These are phyloP conservation scores for Elgaria multicarinata DNA, from an alignment of 2,113 vertebrate species.

Conservation along the genomic window DNA sequence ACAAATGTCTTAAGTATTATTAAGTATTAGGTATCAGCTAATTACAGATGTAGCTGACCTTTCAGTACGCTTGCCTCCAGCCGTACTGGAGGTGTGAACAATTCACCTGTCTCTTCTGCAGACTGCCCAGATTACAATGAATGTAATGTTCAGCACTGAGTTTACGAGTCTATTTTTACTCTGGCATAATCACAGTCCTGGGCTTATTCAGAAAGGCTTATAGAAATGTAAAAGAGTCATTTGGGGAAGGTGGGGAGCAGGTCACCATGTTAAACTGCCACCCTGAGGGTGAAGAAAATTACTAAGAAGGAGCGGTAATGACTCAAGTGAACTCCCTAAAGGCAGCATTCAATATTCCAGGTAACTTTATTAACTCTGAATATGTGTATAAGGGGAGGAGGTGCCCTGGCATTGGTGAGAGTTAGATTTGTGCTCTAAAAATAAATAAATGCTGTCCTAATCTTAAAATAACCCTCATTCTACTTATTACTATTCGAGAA, in stretches of 20 bases:
- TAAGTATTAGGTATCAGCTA: conserved; percentile 18
- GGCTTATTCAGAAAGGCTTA: conserved; percentile 29
- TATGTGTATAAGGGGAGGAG: not conserved
- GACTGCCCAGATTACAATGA: conserved; percentile 23
- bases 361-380: conserved; percentile 38
- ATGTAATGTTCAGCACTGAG: conserved; percentile 39
- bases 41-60: not conserved
- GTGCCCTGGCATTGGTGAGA: not conserved
- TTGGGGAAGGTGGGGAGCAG: not conserved
- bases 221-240: conserved; percentile 51
- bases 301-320: conserved; percentile 29
- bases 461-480: conserved; percentile 42
- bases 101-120: conserved; percentile 14
- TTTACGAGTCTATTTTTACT: conserved; percentile 46
- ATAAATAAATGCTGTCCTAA: not conserved
- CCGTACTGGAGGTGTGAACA: conserved; percentile 14
- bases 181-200: conserved; percentile 25
- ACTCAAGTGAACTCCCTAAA: conserved; percentile 32
- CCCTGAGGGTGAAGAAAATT: conserved; percentile 53
- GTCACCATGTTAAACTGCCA: conserved; percentile 38
- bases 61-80: conserved; percentile 26
- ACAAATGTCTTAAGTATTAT: conserved; percentile 17
- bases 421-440: conserved; percentile 17
- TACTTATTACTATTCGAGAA: not conserved
- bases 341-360: conserved; percentile 39